Base-by-base conservation (phyloP, 2,888 invertebrate species). In the Antheraea assamensis region DNA sequence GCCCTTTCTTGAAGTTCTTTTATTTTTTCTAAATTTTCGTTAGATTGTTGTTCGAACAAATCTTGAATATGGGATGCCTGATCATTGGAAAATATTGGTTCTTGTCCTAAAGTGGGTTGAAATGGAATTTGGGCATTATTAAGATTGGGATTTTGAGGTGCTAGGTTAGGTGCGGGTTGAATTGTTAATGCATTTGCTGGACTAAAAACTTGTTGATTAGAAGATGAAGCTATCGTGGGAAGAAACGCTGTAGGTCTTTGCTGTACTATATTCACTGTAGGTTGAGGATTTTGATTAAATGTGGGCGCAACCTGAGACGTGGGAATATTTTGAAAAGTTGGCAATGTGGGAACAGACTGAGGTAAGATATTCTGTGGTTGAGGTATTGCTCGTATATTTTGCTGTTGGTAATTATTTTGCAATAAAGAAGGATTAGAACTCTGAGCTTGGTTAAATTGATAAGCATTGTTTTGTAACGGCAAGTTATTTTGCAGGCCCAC, bases 1-100 rank as follows among this genome's bases (percentile, higher is more conserved):
- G 97, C 96, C 79, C 97, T 95, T 78, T 97, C 97, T 79, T 96
- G 95, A 71, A 97, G 95, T 79, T 97, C 97, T 79, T 96, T 96
- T 2, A 96, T 85, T 74, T 95, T 93, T 82, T 96, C 96, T 71
- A 95, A 84, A 78, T 95, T 95, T 77, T 96, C 95, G 81, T 96
- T 95, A n/a, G 95, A 94, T 79, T 96, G 95, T 76, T 95, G 95
- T 79, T 96, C 95, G 75, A 95, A 91, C 77, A 94, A 95, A n/a
- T 95, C 94, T 80, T 95, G 95, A 13, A 95, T 92, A 87, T 95
- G 96, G 73, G 88, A 89, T 77, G 91, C 92, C 85, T 93, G 96
- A 71, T 90, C 91, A 73, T 95, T 95, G 3, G 93, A 90, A 80
- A 95, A 95, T 73, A 95, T 78, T 1, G 95, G 90, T 71, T 89